Percentiles rank a stretch among this genome's conserved stretches.
Conservation (phyloP, 2,888 invertebrate genomes). For the Chironomus riparius region DNA sequence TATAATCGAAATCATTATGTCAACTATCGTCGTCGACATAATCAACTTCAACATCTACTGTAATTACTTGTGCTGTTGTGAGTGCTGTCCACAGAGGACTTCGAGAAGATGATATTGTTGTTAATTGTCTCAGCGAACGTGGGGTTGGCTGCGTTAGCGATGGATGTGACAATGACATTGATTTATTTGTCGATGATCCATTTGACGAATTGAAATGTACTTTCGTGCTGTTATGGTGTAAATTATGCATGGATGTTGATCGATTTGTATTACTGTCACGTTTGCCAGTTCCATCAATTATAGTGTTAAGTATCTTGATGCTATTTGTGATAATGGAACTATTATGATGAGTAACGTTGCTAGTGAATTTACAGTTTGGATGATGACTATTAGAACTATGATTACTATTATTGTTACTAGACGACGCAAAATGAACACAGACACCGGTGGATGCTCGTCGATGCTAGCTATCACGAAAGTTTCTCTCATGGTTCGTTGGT, state of each 20-base stretch:
- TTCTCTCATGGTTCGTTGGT: constrained; percentile 37
- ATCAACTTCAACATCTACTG: constrained; percentile 32
- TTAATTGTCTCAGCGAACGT: constrained; percentile 29
- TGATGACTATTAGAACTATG: background rate
- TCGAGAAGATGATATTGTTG: constrained; percentile 38
- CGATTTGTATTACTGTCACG: constrained; percentile 19
- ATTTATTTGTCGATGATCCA: background rate
- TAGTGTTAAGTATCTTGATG: constrained; percentile 4
- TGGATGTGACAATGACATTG: background rate
- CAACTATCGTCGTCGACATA: constrained; percentile 30
- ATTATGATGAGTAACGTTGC: background rate
- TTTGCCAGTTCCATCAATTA: background rate
- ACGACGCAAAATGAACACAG: background rate
- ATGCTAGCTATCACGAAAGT: constrained; percentile 37
- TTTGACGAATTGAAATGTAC: background rate
- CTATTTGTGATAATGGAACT: constrained; percentile 10
- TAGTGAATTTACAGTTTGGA: constrained; percentile 14
- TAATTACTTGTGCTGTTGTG: constrained; percentile 57
- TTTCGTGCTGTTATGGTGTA: background rate
- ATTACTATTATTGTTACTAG: background rate
- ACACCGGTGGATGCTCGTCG: background rate
- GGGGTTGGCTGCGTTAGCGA: background rate
- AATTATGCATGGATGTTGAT: constrained; percentile 3
- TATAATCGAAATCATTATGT: background rate
- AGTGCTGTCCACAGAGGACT: constrained; percentile 75